Evolutionary conservation across 1,140 invertebrate genomes (phyloP).

Genomic region (Drosophila auraria): DNA sequence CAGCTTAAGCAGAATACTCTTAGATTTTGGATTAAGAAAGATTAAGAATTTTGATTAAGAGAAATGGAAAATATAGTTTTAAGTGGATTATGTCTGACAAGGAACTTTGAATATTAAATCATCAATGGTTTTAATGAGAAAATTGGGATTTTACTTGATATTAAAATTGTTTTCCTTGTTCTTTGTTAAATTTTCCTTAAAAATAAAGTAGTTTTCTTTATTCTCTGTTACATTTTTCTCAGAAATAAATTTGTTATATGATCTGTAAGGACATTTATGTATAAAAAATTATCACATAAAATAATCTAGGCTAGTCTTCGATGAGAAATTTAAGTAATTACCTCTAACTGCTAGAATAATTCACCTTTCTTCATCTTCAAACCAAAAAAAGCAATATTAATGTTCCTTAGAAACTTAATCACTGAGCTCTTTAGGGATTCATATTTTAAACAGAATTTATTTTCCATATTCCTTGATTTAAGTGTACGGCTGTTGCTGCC

Average conservation of each 20-base stretch:
- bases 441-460: not conserved
- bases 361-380: not conserved
- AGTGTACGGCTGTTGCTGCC: slow-evolving; percentile 25
- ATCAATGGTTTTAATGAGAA: no score
- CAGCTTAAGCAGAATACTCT: not conserved
- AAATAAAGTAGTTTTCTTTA: no score
- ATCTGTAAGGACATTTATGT: not conserved
- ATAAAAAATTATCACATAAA: not conserved
- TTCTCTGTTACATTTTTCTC: no score
- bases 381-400: not conserved
- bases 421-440: not conserved
- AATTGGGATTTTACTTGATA: no score
- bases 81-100: not conserved
- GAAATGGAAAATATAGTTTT: not conserved
- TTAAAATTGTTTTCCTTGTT: no score
- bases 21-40: not conserved
- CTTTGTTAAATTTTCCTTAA: no score
- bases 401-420: no score
- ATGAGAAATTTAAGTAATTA: not conserved
- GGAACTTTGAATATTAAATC: not conserved
- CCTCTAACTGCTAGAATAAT: not conserved
- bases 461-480: not conserved
- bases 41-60: not conserved
- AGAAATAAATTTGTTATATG: no score
- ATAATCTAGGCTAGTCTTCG: no score